Evolutionary conservation across 2,113 vertebrate species (phyloP).

Genomic region (Chloebia gouldiae): DNA sequence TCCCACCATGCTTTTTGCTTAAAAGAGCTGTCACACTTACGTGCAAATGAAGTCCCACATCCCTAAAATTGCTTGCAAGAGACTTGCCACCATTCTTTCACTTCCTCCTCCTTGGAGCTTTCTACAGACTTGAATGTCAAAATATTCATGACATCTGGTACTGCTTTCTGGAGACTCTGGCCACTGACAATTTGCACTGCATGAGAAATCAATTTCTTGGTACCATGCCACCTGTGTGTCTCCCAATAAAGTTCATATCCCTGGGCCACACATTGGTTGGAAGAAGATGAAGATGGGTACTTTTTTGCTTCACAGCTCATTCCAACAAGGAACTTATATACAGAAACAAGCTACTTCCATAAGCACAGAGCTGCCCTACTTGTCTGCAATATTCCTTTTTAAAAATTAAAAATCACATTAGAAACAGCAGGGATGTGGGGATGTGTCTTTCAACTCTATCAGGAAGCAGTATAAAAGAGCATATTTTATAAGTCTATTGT

Average conservation of each 20-base stretch:
- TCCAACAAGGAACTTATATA: neutral
- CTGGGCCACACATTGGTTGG: neutral
- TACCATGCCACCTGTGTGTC: neutral
- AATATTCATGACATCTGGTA: neutral
- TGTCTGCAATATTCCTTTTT: neutral
- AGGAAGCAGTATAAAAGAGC: neutral
- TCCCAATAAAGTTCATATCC: neutral
- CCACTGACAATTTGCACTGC: neutral
- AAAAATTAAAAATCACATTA: neutral
- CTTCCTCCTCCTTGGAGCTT: constrained; percentile 13
- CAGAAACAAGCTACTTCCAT: neutral
- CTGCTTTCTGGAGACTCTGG: neutral
- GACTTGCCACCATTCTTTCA: neutral
- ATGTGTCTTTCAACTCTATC: neutral
- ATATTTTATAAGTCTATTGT: neutral
- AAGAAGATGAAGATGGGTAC: neutral
- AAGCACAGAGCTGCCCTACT: neutral
- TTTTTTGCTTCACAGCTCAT: neutral
- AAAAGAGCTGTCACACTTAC: neutral
- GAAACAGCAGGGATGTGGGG: neutral
- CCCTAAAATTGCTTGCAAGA: neutral
- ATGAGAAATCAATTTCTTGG: neutral
- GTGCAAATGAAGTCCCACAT: neutral
- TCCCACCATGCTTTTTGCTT: neutral
- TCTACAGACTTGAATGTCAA: neutral